These are phyloP conservation scores for Emesis furor DNA, from an alignment of 2,888 invertebrate genomes.

Conservation along the genomic window DNA sequence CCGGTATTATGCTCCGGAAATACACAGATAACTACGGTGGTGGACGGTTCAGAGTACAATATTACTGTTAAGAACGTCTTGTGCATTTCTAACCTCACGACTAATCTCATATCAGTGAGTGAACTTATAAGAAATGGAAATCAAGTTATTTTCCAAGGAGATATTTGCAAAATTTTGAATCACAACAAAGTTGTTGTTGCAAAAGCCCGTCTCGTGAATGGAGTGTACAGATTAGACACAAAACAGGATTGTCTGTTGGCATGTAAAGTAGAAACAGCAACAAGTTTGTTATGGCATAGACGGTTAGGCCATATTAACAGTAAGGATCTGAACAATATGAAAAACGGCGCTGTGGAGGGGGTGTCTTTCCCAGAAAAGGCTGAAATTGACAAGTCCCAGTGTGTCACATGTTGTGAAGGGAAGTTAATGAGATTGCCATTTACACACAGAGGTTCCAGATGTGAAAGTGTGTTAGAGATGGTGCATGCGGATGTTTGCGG, in stretches of 20 bases:
- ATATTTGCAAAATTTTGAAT: slow-evolving; percentile 57
- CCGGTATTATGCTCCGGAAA: slow-evolving; percentile 63
- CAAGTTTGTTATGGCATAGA: slow-evolving; percentile 44
- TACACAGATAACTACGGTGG: slow-evolving; percentile 33
- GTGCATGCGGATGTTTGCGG: slow-evolving; percentile 22
- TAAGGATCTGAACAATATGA: slow-evolving; percentile 52
- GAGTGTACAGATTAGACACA: slow-evolving; percentile 61
- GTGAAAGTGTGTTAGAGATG: background rate
- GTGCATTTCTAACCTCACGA: slow-evolving; percentile 59
- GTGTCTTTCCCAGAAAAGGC: slow-evolving; percentile 37
- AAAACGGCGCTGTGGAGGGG: slow-evolving; percentile 51
- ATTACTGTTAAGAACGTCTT: slow-evolving; percentile 53
- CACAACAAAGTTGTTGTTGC: slow-evolving; percentile 44
- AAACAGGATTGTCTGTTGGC: slow-evolving; percentile 11
- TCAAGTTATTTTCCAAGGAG: slow-evolving; percentile 44
- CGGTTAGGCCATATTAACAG: slow-evolving; percentile 58
- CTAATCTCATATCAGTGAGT: slow-evolving; percentile 62
- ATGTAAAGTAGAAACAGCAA: slow-evolving; percentile 16
- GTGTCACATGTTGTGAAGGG: slow-evolving; percentile 48
- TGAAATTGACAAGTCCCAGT: slow-evolving; percentile 31
- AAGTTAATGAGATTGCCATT: slow-evolving; percentile 49
- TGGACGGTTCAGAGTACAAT: slow-evolving; percentile 30
- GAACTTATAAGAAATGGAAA: slow-evolving; percentile 63
- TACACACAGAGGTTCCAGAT: slow-evolving; percentile 16
- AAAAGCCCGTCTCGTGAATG: slow-evolving; percentile 44